Evolutionary conservation across 2,888 invertebrate genomes (phyloP).

Genomic region (Drosophila niveifrons): DNA sequence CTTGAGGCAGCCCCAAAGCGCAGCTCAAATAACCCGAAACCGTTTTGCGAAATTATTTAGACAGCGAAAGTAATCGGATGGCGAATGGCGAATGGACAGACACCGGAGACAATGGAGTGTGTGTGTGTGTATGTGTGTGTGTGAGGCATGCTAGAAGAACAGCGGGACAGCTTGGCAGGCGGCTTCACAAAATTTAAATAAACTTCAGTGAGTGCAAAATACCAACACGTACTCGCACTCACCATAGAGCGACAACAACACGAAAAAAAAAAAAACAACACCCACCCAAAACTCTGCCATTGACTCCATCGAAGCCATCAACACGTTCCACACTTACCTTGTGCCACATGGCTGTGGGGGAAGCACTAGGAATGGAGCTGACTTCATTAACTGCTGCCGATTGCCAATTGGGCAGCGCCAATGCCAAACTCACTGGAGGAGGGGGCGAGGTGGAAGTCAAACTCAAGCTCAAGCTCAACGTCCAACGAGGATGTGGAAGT

Average conservation of each 20-base stretch:
- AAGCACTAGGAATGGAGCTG: constrained; percentile 68
- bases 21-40: constrained; percentile 72
- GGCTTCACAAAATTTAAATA: constrained; percentile 60
- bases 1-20: constrained; percentile 69
- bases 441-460: constrained; percentile 1
- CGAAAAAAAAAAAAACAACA: neutral
- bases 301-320: neutral
- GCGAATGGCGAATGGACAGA: constrained; percentile 31
- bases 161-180: constrained; percentile 18
- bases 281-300: neutral
- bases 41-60: constrained; percentile 73
- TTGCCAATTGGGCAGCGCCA: constrained; percentile 28
- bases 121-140: no score
- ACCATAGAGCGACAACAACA: constrained; percentile 8
- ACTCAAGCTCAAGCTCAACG: constrained; percentile 7
- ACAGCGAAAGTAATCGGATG: constrained; percentile 76
- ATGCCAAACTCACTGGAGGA: neutral
- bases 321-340: constrained; percentile 7
- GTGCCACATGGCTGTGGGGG: constrained; percentile 22
- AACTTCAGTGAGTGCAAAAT: constrained; percentile 60
- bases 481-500: neutral
- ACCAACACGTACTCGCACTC: constrained; percentile 50
- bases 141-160: neutral
- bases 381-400: constrained; percentile 67
- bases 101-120: neutral